phyloP scores from a whole-genome alignment of 2,888 invertebrate genomes.

The Synanthedon myopaeformis region DNA sequence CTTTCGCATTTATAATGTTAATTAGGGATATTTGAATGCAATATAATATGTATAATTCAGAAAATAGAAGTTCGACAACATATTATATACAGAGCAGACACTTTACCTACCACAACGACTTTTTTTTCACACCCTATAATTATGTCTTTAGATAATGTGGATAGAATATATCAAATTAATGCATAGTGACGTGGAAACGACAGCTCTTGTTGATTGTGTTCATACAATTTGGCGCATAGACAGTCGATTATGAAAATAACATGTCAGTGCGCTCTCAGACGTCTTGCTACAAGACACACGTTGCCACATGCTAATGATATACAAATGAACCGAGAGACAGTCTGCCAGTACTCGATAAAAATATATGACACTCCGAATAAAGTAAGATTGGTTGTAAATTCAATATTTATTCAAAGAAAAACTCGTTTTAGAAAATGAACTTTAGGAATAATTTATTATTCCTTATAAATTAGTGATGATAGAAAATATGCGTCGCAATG shows the following conservation, averaged over 20 bases:
- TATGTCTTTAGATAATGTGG: too few relatives aligned
- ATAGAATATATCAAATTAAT: not conserved
- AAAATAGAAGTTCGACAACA: too few relatives aligned
- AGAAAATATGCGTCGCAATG: not conserved
- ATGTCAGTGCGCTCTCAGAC: slow-evolving; percentile 24
- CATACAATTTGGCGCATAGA: slow-evolving; percentile 11
- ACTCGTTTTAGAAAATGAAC: too few relatives aligned
- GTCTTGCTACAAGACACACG: slow-evolving; percentile 12
- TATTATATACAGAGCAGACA: too few relatives aligned
- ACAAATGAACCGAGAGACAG: slow-evolving; percentile 35
- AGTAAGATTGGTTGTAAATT: not conserved
- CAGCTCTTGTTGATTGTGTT: too few relatives aligned
- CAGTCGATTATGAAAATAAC: slow-evolving; percentile 50
- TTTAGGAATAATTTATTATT: not conserved
- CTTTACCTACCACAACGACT: too few relatives aligned
- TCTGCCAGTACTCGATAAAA: slow-evolving; percentile 8
- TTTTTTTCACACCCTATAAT: too few relatives aligned
- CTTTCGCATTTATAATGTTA: too few relatives aligned
- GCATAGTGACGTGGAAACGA: too few relatives aligned
- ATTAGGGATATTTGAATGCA: too few relatives aligned
- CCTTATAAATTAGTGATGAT: not conserved
- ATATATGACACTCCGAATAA: not conserved
- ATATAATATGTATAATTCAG: too few relatives aligned
- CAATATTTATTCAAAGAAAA: too few relatives aligned
- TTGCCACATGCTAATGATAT: slow-evolving; percentile 33